A percentile compares a stretch with the other conserved stretches of the same genome.
phyloP scores from a whole-genome alignment of 2,113 vertebrate species.

The Chaetodon trifascialis region DNA sequence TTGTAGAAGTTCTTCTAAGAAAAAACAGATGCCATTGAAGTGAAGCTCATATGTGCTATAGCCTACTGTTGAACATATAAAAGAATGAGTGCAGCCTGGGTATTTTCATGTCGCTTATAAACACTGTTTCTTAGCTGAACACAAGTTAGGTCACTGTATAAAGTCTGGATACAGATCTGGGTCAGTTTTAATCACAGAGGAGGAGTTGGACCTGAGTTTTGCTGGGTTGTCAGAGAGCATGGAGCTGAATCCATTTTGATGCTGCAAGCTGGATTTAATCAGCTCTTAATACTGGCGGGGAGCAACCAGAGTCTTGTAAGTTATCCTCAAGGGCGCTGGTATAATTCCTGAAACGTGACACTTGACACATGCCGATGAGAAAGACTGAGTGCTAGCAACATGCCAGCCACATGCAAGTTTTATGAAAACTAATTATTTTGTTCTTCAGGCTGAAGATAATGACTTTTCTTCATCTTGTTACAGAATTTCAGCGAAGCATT shows the following conservation, averaged over 20 bases:
- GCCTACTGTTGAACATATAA: slow-evolving; percentile 11
- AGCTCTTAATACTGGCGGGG: slow-evolving; percentile 39
- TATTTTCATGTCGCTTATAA: slow-evolving; percentile 52
- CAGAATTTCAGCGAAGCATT: neutral
- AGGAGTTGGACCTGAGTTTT: slow-evolving; percentile 24
- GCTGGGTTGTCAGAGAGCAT: slow-evolving; percentile 18
- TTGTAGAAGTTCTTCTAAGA: neutral
- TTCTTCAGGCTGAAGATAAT: neutral
- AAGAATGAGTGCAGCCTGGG: slow-evolving; percentile 25
- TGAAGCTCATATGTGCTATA: neutral
- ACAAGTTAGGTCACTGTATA: slow-evolving; percentile 1
- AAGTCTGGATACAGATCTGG: slow-evolving; percentile 26
- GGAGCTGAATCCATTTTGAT: slow-evolving; percentile 48
- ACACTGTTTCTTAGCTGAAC: slow-evolving; percentile 29
- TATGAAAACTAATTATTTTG: slow-evolving; percentile 25
- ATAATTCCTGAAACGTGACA: slow-evolving; percentile 65
- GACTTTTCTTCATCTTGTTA: neutral
- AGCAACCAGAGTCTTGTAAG: slow-evolving; percentile 62
- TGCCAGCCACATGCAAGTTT: slow-evolving; percentile 26
- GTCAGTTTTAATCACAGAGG: slow-evolving; percentile 39
- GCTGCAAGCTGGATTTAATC: slow-evolving; percentile 57
- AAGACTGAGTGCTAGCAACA: slow-evolving; percentile 30
- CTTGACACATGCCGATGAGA: slow-evolving; percentile 54
- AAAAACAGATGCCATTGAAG: slow-evolving; percentile 18
- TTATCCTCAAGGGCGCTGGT: slow-evolving; percentile 43